Evolutionary conservation across 2,113 vertebrate genomes (phyloP).

Genomic region (Scytalopus superciliaris): DNA sequence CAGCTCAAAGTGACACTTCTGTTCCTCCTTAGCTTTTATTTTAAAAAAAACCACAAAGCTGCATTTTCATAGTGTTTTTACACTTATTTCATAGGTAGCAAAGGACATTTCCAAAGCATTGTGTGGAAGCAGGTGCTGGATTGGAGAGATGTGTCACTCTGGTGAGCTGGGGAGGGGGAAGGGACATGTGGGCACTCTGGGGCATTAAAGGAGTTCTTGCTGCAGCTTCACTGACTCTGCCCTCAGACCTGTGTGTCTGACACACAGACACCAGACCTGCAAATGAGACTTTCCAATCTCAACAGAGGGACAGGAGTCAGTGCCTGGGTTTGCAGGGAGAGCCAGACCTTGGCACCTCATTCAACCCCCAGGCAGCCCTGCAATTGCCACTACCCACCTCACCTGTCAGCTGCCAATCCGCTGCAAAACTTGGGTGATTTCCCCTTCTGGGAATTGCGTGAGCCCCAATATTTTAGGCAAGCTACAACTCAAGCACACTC

Average conservation of each 20-base stretch:
- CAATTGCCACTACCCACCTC: background rate
- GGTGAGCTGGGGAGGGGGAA: background rate
- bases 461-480: constrained; percentile 10
- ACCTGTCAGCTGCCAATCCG: background rate
- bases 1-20: background rate
- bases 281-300: background rate
- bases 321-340: background rate
- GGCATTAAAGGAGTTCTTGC: background rate
- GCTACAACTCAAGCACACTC: constrained; percentile 9
- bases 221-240: background rate
- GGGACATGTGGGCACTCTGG: background rate
- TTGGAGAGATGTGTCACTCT: background rate
- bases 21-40: background rate
- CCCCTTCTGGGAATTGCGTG: background rate
- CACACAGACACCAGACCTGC: background rate
- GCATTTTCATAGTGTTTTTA: background rate
- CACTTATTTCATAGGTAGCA: background rate
- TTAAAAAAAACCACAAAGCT: background rate
- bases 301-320: background rate
- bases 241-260: background rate
- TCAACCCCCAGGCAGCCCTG: background rate
- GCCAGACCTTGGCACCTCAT: background rate
- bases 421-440: background rate
- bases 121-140: background rate
- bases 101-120: background rate